Percentiles rank a stretch among this genome's conserved stretches.
Conservation (phyloP, 1,140 invertebrate genomes). For the Drosophila dunni region DNA sequence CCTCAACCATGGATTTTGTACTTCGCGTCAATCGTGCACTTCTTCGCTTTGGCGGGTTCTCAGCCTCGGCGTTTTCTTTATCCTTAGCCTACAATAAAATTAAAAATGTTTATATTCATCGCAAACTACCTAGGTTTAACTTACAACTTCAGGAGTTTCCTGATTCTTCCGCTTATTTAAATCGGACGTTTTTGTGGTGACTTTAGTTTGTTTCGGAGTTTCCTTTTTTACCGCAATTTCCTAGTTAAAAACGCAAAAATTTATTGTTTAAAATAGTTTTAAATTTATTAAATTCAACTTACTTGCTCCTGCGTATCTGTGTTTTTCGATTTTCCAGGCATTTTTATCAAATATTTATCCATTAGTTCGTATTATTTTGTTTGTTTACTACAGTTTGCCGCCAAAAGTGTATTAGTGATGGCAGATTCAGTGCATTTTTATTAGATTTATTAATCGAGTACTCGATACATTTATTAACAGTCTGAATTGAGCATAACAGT, state of each 20-base stretch:
- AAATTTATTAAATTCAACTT: constrained; percentile 2
- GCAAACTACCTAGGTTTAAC: neutral
- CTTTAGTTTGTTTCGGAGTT: constrained; percentile 31
- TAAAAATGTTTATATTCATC: neutral
- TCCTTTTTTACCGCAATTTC: constrained; percentile 36
- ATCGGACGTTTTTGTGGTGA: neutral
- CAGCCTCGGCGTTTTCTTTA: constrained; percentile 42
- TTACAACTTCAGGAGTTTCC: constrained; percentile 61
- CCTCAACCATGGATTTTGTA: constrained; percentile 72
- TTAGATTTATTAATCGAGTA: neutral
- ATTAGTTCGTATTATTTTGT: constrained; percentile 20
- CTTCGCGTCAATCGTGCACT: constrained; percentile 68
- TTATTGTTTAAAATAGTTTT: neutral
- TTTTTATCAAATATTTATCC: constrained; percentile 67
- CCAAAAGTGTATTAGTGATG: constrained; percentile 41
- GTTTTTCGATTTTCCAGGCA: constrained; percentile 32
- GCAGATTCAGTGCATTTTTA: neutral
- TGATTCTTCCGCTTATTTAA: constrained; percentile 52
- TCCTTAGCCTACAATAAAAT: constrained; percentile 35
- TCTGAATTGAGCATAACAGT: no score
- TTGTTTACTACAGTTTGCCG: constrained; percentile 48
- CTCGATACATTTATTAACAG: no score
- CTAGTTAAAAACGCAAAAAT: neutral
- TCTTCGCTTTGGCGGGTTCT: constrained; percentile 78
- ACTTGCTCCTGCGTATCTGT: neutral